Percentiles rank a stretch among this genome's conserved stretches.
Conservation (phyloP, 2,113 vertebrate species). For the Agapornis roseicollis region DNA sequence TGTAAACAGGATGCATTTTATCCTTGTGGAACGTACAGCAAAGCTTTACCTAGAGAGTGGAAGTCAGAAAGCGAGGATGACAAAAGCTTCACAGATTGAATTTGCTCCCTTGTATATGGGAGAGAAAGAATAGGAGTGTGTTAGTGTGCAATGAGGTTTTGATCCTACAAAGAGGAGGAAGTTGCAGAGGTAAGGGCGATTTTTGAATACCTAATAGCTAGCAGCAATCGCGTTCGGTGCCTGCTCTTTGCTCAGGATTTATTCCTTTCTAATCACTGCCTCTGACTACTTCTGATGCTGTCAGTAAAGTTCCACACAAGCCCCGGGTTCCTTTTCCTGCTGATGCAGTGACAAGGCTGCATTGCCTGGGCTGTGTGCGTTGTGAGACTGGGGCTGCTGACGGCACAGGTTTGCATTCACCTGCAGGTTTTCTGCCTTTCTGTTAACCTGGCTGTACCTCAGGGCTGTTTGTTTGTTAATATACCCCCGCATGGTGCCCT, state of each 20-base stretch:
- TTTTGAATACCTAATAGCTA: background rate
- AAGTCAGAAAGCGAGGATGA: background rate
- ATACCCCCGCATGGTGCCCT: background rate
- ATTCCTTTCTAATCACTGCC: background rate
- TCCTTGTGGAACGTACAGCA: background rate
- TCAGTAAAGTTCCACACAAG: background rate
- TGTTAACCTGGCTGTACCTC: background rate
- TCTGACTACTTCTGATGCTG: background rate
- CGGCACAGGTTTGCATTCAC: background rate
- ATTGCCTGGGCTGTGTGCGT: background rate
- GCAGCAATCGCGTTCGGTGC: background rate
- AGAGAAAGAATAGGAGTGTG: background rate
- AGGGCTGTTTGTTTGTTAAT: background rate
- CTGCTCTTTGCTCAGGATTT: background rate
- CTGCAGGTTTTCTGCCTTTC: background rate
- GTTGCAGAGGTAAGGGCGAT: background rate
- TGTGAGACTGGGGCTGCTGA: background rate
- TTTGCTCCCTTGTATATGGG: background rate
- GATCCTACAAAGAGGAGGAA: background rate
- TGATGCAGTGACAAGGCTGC: background rate
- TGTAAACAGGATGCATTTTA: background rate
- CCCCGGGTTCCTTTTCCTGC: background rate
- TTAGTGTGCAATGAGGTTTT: background rate
- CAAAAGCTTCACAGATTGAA: background rate
- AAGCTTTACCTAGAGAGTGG: background rate